A percentile compares a stretch with the other conserved stretches of the same genome.
Evolutionary conservation across 2,888 invertebrate genomes (phyloP).

Genomic region (Dasysyrphus albostriatus): DNA sequence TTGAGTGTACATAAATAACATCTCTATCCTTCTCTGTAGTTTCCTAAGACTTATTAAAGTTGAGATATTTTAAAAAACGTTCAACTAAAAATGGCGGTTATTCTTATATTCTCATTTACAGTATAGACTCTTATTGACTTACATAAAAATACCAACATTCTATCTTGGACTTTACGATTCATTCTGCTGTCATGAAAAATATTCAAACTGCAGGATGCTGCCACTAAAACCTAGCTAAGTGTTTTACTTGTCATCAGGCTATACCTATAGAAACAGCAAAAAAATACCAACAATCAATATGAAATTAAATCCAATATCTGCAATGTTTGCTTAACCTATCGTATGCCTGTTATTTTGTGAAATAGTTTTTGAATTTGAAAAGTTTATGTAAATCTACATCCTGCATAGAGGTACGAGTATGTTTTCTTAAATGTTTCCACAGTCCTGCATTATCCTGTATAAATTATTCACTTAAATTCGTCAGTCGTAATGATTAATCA

Average conservation of each 20-base stretch:
- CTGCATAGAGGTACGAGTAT: not conserved
- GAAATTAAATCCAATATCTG: not conserved
- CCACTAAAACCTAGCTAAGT: not conserved
- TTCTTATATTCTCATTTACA: too few species aligned
- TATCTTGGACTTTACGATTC: not conserved
- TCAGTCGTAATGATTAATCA: slow-evolving; percentile 23
- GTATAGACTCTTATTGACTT: too few species aligned
- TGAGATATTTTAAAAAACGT: too few species aligned
- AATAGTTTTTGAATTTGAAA: not conserved
- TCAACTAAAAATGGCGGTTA: too few species aligned
- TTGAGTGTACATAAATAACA: too few species aligned
- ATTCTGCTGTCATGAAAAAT: not conserved
- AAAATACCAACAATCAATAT: not conserved
- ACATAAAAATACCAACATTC: not conserved
- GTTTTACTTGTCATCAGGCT: not conserved
- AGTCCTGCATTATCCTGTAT: not conserved
- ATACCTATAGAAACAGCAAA: not conserved
- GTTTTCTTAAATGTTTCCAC: not conserved
- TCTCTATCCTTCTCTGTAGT: too few species aligned
- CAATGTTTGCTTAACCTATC: not conserved
- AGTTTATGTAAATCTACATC: not conserved
- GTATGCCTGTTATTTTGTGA: not conserved
- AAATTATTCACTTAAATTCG: not conserved
- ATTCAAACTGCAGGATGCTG: not conserved
- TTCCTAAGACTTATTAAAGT: too few species aligned